Conservation (phyloP, 2,113 vertebrate genomes). For the Brachyistius frenatus region DNA sequence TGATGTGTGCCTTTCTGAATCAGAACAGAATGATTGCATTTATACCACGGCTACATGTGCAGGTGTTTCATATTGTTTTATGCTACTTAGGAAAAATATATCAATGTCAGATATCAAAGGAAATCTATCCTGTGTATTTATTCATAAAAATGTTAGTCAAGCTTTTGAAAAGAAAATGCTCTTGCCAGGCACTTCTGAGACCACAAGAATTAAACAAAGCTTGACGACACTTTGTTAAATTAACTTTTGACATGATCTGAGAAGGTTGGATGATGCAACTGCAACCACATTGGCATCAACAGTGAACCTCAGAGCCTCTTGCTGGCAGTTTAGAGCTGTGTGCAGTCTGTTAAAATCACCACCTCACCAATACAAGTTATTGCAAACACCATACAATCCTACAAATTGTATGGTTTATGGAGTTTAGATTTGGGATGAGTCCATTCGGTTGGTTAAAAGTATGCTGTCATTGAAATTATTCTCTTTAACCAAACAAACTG, state of each 20-base stretch:
- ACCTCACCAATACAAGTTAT: neutral
- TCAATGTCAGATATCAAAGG: conserved; percentile 28
- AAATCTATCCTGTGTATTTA: conserved; percentile 6
- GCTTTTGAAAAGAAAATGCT: neutral
- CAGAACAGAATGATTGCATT: neutral
- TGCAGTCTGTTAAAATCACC: neutral
- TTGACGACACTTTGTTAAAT: neutral
- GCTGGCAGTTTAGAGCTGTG: neutral
- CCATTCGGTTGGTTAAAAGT: neutral
- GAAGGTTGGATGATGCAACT: neutral
- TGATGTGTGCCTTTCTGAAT: conserved; percentile 3
- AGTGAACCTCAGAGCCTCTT: neutral
- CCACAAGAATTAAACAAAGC: neutral
- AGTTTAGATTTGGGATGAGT: too few species aligned
- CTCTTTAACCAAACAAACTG: too few species aligned
- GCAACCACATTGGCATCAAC: neutral
- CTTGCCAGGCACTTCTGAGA: too few species aligned
- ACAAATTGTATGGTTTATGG: too few species aligned
- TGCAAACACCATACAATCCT: neutral
- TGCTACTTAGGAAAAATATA: neutral
- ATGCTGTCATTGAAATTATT: neutral
- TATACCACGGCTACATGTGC: conserved; percentile 8
- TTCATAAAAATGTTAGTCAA: neutral
- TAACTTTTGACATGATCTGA: neutral
- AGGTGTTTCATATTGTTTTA: conserved; percentile 15